Evolutionary conservation across 1,140 invertebrate genomes (phyloP), one percentile per base, ranked within the genome.

Genomic region (Acromyrmex heyeri): DNA sequence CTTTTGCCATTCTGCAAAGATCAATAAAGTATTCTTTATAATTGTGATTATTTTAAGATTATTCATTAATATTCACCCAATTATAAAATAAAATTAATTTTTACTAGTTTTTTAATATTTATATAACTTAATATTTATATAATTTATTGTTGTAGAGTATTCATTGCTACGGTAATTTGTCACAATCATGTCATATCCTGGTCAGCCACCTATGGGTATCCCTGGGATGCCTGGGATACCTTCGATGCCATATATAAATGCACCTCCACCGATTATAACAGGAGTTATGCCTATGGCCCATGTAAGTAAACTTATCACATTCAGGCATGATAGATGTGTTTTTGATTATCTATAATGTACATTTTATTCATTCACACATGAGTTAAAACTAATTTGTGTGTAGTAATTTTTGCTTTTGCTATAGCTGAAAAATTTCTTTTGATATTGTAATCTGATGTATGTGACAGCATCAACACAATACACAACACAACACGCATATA

Each of bases 161-260:
- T 59, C 75, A 65, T 72, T 77, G 70, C 53, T 64, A 48, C 81
- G 85, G 44, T 73, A 87, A 75, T 76, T 55, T 77, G 77, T 61
- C 21, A 75, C 64, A 78, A 91, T 62, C 62, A 95, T 95, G 95
- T 95, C 95, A 62, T 95, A 95, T 90, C 95, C 95, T 81, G 95
- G 95, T 76, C 95, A 95, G 79, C 94, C 95, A 48, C 95, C 95
- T 5, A 93, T 95, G 93, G 95, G 95, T 53, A 95, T 95, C 59
- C 95, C 95, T 55, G 95, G 95, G 16, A 95, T 95, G 94, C 95
- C 95, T 55, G 95, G 95, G 18, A 95, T 95, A 94, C 95, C 95
- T n/a, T 94, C 94, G 7, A 95, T 95, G 95, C 93, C 94, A 82
- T 95, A 95, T 59, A 95, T 95, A 94, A 94, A 95, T 64, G 94